phyloP scores from a whole-genome alignment of 2,888 invertebrate species.

The Monopis laevigella region DNA sequence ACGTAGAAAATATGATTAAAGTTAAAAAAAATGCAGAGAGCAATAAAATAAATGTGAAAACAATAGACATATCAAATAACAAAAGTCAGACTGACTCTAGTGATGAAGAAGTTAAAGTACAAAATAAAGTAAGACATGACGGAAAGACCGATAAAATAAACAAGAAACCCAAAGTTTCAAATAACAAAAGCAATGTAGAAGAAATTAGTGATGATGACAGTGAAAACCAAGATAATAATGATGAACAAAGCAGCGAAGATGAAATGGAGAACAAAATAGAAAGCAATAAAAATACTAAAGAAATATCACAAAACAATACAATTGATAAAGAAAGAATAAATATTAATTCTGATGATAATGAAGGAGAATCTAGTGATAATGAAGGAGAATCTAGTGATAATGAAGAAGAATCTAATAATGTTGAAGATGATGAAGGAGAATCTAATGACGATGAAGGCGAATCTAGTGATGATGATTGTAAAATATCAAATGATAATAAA shows the following conservation, averaged over 20 bases:
- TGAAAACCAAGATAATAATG: conserved; percentile 6
- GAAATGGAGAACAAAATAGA: background rate
- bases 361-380: conserved; percentile 18
- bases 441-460: conserved; percentile 18
- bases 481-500: no score
- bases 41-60: background rate
- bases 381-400: conserved; percentile 18
- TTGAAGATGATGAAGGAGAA: conserved; percentile 18
- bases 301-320: no score
- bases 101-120: conserved; percentile 7
- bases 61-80: background rate
- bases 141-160: background rate
- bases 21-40: background rate
- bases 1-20: conserved; percentile 13
- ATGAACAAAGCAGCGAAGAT: conserved; percentile 3
- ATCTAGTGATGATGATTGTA: no score
- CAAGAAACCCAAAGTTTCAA: background rate
- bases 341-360: conserved; percentile 19
- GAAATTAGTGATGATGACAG: conserved; percentile 19
- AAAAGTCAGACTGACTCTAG: background rate
- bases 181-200: conserved; percentile 7
- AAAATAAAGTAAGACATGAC: conserved; percentile 16
- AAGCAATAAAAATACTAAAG: background rate
- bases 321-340: no score
- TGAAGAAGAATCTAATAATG: conserved; percentile 14